phyloP scores from a whole-genome alignment of 2,113 vertebrate species.

The Brachyistius frenatus region DNA sequence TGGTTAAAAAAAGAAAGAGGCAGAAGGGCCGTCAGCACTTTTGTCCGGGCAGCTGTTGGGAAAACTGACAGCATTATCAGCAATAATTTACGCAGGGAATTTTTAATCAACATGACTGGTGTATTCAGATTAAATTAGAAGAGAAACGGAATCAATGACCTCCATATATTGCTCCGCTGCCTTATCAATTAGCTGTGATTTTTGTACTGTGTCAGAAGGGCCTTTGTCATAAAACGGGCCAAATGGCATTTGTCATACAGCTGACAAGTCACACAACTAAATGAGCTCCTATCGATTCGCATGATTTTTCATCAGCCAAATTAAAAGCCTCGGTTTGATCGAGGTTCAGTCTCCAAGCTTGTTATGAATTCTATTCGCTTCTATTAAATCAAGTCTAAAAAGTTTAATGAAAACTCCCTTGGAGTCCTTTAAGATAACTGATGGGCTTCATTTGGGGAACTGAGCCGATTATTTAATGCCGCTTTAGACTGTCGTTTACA shows the following conservation, averaged over 20 bases:
- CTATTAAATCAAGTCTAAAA: conserved; percentile 48
- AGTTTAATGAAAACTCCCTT: conserved; percentile 35
- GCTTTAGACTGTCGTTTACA: neutral
- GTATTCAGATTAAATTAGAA: conserved; percentile 75
- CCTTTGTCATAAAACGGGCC: conserved; percentile 82
- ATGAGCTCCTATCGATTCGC: conserved; percentile 71
- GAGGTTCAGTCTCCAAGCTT: conserved; percentile 36
- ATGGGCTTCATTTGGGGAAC: neutral
- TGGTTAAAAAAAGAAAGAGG: conserved; percentile 47
- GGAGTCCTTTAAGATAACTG: neutral
- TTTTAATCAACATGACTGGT: conserved; percentile 70
- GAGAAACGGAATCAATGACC: conserved; percentile 72
- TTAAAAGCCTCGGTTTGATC: conserved; percentile 69
- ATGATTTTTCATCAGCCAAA: conserved; percentile 77
- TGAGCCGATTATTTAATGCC: neutral
- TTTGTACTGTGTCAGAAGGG: conserved; percentile 79
- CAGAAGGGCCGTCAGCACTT: conserved; percentile 65
- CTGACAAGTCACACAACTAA: conserved; percentile 78
- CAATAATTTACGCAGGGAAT: conserved; percentile 53
- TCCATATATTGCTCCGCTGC: conserved; percentile 79
- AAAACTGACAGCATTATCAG: conserved; percentile 70
- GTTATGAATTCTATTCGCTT: conserved; percentile 28
- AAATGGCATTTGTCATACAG: conserved; percentile 64
- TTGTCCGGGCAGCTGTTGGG: conserved; percentile 26
- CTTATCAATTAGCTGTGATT: conserved; percentile 85